Conservation (phyloP, 1,140 invertebrate genomes). For the Cephus cinctus region DNA sequence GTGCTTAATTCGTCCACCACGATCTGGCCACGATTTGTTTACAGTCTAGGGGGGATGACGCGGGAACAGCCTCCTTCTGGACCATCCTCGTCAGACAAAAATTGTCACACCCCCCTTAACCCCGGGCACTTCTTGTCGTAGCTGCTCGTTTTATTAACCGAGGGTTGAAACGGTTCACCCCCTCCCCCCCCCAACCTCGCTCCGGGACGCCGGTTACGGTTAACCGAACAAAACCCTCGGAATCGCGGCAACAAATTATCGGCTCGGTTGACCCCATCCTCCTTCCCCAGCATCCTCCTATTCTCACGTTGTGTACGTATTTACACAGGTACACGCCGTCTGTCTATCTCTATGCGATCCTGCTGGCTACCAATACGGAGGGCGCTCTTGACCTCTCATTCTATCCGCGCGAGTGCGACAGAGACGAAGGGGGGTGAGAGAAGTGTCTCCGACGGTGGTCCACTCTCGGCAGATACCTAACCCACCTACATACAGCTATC, state of each 20-base stretch:
- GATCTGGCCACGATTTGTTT: neutral
- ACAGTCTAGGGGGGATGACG: no score
- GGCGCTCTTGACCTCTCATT: no score
- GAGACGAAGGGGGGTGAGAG: no score
- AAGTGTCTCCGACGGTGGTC: constrained; percentile 12
- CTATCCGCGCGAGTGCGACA: no score
- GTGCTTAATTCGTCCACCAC: no score
- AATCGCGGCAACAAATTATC: constrained; percentile 41
- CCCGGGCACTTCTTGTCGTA: neutral
- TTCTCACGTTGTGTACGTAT: constrained; percentile 10
- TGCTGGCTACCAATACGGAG: no score
- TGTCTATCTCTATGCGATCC: neutral
- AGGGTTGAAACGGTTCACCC: neutral
- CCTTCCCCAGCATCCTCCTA: constrained; percentile 20
- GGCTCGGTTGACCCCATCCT: constrained; percentile 28
- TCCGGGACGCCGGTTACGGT: constrained; percentile 41
- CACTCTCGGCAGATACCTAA: neutral
- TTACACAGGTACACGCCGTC: neutral
- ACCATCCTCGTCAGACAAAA: constrained; percentile 1
- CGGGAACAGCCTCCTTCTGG: neutral
- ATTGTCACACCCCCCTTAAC: neutral
- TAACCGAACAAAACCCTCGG: constrained; percentile 42
- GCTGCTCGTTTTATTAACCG: neutral
- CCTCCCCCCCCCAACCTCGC: neutral
- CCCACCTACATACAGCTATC: neutral